Base-by-base conservation (phyloP, 2,888 invertebrate genomes). In the Tenodera sinensis region DNA sequence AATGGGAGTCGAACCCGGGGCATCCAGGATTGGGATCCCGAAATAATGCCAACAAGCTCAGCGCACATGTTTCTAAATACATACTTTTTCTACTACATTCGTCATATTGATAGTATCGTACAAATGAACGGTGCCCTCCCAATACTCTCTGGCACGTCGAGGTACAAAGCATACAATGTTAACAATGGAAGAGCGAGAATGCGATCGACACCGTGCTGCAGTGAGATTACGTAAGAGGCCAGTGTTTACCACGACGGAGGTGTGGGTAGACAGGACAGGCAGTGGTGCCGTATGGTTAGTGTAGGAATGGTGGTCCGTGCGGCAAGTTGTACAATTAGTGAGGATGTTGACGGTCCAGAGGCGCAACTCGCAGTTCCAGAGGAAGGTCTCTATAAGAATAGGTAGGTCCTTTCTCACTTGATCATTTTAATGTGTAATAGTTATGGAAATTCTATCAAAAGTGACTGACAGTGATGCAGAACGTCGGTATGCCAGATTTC, bases 301-400 rank as follows among this genome's bases (percentile, higher is more conserved):
- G 20, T 71, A 71, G 54, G 54, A 71, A 71, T 71, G 54, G 54
- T 71, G 54, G 54, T 20, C 54, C 54, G 54, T 71, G 54, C 54
- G 54, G 54, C 54, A 71, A 71, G 54, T 71, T 71, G 54, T 71
- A 71, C 54, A 20, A 42, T 42, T 42, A 15, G 54, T 71, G 54
- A 71, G 54, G 20, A 71, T 71, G 54, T 71, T 71, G 54, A 20
- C 54, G 54, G 90, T 91, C 90, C 90, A 90, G 87, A 90, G 91
- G 82, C 91, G 92, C 88, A 92, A 91, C 89, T 92, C 92, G 25
- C 92, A 92, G 84, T 93, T 92, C 90, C 92, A 92, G 90, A 91
- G 93, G 85, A 92, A 92, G 89, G 92, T 93, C 25, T 93, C 93
- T 9, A 91, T 93, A 30, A 90, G 93, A 90, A 93, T 93, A 90